Evolutionary conservation across 2,888 invertebrate species (phyloP).

Genomic region (Drosophila kanekoi): DNA sequence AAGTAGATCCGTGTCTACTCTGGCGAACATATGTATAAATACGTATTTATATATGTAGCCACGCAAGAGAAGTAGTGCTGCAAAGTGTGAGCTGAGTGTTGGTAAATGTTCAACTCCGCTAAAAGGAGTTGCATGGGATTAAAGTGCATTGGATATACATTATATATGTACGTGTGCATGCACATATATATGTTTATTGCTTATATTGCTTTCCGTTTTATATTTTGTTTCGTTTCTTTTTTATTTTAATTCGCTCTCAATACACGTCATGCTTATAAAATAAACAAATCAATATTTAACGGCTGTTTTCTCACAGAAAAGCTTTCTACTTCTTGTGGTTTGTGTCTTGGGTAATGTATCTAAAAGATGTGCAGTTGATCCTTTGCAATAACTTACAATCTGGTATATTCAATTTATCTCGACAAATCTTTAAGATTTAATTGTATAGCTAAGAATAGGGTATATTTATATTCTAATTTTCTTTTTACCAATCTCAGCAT

Average conservation of each 20-base stretch:
- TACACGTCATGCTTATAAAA: background rate
- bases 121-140: background rate
- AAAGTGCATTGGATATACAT: background rate
- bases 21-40: background rate
- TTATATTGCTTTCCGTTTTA: background rate
- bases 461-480: too few species aligned
- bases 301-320: too few species aligned
- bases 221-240: background rate
- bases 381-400: too few species aligned
- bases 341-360: too few species aligned
- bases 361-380: too few species aligned
- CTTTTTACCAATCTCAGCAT: too few species aligned
- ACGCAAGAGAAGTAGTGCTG: conserved; percentile 34
- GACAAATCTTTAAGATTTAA: too few species aligned
- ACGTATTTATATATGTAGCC: conserved; percentile 1
- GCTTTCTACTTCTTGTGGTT: too few species aligned
- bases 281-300: too few species aligned
- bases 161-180: background rate
- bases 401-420: too few species aligned
- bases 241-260: background rate
- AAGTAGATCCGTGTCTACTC: conserved; percentile 22
- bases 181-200: background rate
- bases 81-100: conserved; percentile 26
- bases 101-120: conserved; percentile 10
- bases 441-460: too few species aligned